Evolutionary conservation across 2,888 invertebrate genomes (phyloP).

Genomic region (Drosophila ezoana): DNA sequence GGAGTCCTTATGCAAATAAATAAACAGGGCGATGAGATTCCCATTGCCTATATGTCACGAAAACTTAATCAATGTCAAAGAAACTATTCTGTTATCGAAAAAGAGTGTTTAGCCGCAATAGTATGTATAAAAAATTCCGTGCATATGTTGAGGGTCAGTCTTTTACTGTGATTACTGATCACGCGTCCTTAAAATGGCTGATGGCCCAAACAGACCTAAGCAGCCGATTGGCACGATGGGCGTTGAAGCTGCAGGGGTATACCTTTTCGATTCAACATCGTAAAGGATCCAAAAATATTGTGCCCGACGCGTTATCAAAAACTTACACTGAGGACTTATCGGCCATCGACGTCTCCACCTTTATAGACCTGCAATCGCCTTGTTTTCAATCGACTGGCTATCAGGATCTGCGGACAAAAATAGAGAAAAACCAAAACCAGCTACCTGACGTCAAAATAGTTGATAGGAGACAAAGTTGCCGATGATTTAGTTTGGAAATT

Average conservation of each 20-base stretch:
- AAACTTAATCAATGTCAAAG: conserved; percentile 17
- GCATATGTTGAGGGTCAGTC: conserved; percentile 6
- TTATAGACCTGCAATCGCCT: too few species aligned
- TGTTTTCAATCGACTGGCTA: too few species aligned
- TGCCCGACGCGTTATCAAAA: background rate
- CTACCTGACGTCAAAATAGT: too few species aligned
- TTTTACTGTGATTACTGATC: background rate
- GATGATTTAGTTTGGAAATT: too few species aligned
- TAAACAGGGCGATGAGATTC: background rate
- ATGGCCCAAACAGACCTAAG: background rate
- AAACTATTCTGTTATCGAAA: conserved; percentile 3
- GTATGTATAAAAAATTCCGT: conserved; percentile 7
- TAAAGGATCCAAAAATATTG: background rate
- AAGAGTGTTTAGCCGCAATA: conserved; percentile 18
- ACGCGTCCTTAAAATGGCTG: background rate
- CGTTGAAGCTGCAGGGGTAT: background rate
- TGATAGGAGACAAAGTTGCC: too few species aligned
- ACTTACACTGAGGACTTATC: background rate
- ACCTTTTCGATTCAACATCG: background rate
- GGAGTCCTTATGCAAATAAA: conserved; percentile 22
- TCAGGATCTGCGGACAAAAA: background rate
- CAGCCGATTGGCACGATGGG: background rate
- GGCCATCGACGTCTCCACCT: too few species aligned
- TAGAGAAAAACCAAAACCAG: background rate
- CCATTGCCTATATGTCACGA: conserved; percentile 24